These are phyloP conservation scores for Polypterus bichir DNA, from an alignment of 2,113 vertebrate genomes.

Conservation along the genomic window DNA sequence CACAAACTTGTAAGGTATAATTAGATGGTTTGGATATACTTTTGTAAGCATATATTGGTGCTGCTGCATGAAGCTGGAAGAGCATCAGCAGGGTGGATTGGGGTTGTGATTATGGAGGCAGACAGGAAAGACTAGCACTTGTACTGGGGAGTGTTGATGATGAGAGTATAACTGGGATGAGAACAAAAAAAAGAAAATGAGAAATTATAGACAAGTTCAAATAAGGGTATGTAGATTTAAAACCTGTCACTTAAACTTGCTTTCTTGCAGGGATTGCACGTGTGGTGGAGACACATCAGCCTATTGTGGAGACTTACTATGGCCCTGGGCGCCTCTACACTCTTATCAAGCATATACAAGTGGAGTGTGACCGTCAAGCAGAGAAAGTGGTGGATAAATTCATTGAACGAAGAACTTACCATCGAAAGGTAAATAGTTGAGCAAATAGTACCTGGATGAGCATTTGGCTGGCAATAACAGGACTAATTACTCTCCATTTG, in stretches of 20 bases:
- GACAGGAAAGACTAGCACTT: no score
- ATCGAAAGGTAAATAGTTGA: conserved; percentile 60
- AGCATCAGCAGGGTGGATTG: no score
- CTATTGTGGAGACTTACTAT: conserved; percentile 93
- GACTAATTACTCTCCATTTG: conserved; percentile 20
- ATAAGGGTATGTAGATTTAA: no score
- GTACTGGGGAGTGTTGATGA: no score
- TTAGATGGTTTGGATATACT: no score
- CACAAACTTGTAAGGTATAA: no score
- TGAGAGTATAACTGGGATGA: no score
- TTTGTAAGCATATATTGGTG: no score
- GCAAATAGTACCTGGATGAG: background rate
- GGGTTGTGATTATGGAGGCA: no score
- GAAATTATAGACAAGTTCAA: no score
- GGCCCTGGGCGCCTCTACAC: conserved; percentile 81
- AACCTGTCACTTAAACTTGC: background rate
- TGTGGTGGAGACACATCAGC: conserved; percentile 89
- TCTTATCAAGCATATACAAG: conserved; percentile 84
- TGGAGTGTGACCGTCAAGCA: conserved; percentile 81
- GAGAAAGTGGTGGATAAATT: conserved; percentile 91
- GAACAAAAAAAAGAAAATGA: no score
- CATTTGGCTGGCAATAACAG: background rate
- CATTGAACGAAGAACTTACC: conserved; percentile 80
- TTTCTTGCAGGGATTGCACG: conserved; percentile 72
- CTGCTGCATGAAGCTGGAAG: no score